Base-by-base conservation (phyloP, 2,888 invertebrate species). In the Tanaodytes sp. region DNA sequence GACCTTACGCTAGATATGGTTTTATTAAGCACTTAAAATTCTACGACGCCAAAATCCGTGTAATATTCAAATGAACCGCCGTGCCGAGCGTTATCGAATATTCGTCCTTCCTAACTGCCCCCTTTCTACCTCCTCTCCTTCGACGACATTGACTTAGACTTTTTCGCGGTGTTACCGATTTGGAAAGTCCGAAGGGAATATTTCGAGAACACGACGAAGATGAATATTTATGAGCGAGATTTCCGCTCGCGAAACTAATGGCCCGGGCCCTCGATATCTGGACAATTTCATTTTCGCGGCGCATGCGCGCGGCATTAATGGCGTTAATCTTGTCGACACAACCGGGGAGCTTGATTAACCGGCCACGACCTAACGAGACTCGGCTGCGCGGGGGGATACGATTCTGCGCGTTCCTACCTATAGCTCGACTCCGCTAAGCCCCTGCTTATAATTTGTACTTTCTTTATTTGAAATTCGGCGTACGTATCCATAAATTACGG, bases 291-390 rank as follows among this genome's bases (percentile, higher is more conserved):
- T 36, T 54, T 49, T 15, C 49, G 18, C 19, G 20, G 18, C 20
- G 45, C 39, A 15, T 30, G 16, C 40, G 27, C 37, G 11, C 30
- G 68, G 57, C 67, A 72, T 80, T 79, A 79, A 80, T 77, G 73
- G 75, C 73, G 77, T 77, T 80, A 76, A 80, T 79, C 80, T 77
- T 73, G 75, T 74, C 76, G 76, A 66, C 64, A 63, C 54, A 61
- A 8, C 64, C 36, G 43, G 58, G 68, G 71, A 62, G 61, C 69
- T 65, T 75, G 79, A 77, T 79, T 76, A 78, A 79, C 77, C 73
- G 72, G 49, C 59, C 63, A 16, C 45, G 52, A 71, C 70, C 63
- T 72, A 58, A 70, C 45, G 58, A 74, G 74, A 77, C 73, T 62
- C 54, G 46, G 8, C 23, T 54, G 33, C 39, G 20, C 37, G 4